Conservation (phyloP, 1,140 invertebrate species). For the Adelges cooleyi region DNA sequence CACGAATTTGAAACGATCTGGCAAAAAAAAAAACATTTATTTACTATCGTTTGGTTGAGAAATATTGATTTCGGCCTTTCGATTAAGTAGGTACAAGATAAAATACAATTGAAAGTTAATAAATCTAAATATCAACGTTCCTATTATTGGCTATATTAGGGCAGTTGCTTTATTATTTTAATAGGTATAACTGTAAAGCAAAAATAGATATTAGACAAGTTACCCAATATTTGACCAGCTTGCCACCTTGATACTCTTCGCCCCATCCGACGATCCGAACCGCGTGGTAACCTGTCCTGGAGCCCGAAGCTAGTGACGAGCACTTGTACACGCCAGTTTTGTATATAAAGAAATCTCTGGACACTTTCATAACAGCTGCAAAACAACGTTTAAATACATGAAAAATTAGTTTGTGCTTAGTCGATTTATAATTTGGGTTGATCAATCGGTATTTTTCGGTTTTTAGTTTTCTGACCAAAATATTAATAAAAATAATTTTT, state of each 20-base stretch:
- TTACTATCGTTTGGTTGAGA: no score
- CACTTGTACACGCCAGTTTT: constrained; percentile 66
- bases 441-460: no score
- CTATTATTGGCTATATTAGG: no score
- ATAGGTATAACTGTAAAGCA: no score
- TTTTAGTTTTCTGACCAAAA: no score
- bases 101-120: neutral
- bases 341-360: constrained; percentile 85
- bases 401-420: no score
- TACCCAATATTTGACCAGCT: constrained; percentile 76
- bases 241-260: constrained; percentile 47
- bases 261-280: constrained; percentile 86
- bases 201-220: no score
- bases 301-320: constrained; percentile 42
- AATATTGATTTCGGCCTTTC: no score
- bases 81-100: neutral
- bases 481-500: no score
- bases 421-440: no score
- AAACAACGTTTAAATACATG: no score
- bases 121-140: neutral
- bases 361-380: constrained; percentile 75
- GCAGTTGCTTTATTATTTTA: no score
- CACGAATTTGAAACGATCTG: constrained; percentile 84
- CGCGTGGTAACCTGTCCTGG: constrained; percentile 67
- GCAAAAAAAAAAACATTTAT: constrained; percentile 35